phyloP scores from a whole-genome alignment of 2,113 vertebrate genomes.

The Mellivora capensis region DNA sequence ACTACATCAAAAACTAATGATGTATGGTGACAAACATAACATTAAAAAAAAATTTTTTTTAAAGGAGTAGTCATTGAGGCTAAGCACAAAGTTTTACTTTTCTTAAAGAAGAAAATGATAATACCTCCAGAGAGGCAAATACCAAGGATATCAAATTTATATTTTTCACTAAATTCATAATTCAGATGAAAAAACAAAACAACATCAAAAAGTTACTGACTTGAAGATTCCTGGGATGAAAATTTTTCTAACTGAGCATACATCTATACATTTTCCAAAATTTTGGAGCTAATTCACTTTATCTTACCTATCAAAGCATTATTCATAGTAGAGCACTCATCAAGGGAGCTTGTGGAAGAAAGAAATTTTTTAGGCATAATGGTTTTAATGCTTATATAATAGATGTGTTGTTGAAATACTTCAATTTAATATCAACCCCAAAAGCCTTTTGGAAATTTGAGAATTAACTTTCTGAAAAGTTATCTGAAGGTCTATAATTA shows the following conservation, averaged over 20 bases:
- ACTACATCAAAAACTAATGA: too few species aligned
- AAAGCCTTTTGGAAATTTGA: background rate
- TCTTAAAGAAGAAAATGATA: slow-evolving; percentile 3
- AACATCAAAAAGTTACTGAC: background rate
- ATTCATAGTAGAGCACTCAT: background rate
- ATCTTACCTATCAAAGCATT: background rate
- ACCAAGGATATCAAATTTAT: background rate
- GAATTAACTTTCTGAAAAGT: background rate
- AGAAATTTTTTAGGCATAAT: background rate
- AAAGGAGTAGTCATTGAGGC: background rate
- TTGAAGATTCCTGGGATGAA: background rate
- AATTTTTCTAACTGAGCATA: background rate
- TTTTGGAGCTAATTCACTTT: background rate
- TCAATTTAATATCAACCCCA: background rate
- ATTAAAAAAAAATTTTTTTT: too few species aligned
- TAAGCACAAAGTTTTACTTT: background rate
- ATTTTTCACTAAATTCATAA: background rate
- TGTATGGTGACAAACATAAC: too few species aligned
- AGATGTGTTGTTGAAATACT: background rate
- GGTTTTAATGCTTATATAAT: background rate
- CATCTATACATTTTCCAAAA: background rate
- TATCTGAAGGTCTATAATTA: background rate
- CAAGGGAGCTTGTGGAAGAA: background rate
- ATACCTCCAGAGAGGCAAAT: background rate
- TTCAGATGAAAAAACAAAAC: background rate